Evolutionary conservation across 2,888 invertebrate species (phyloP).

Genomic region (Dione vanillae): DNA sequence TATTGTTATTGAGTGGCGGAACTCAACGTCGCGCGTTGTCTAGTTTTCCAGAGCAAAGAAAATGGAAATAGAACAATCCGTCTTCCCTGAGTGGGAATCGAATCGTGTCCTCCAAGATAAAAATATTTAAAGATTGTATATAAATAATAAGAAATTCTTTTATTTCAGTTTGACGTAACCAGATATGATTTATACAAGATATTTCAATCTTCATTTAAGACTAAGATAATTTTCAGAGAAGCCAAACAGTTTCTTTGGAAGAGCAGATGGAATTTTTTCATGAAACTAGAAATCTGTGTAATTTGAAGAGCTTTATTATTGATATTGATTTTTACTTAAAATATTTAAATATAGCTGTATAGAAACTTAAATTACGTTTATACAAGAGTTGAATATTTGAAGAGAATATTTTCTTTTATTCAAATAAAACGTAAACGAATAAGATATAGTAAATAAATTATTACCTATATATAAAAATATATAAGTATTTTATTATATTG

Average conservation of each 20-base stretch:
- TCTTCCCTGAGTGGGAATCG: no score
- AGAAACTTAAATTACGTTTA: neutral
- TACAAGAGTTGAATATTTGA: neutral
- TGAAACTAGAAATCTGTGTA: neutral
- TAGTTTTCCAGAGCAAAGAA: no score
- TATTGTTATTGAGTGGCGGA: no score
- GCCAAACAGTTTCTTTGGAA: slow-evolving; percentile 1
- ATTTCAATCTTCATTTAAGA: slow-evolving; percentile 8
- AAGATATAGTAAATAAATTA: no score
- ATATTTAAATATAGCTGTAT: neutral
- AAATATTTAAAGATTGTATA: no score
- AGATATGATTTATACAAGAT: slow-evolving; percentile 1
- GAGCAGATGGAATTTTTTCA: neutral
- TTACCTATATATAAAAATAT: no score
- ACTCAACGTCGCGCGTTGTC: no score
- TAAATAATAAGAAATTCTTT: neutral
- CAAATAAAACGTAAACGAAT: no score
- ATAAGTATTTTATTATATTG: no score
- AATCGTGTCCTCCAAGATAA: no score
- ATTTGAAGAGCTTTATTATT: neutral
- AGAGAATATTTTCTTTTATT: no score
- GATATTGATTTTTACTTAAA: neutral
- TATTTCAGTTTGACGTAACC: neutral
- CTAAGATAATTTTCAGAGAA: neutral
- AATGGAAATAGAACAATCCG: no score